Percentiles rank a stretch among this genome's conserved stretches.
Evolutionary conservation across 2,888 invertebrate genomes (phyloP).

Genomic region (Lithophane socia): DNA sequence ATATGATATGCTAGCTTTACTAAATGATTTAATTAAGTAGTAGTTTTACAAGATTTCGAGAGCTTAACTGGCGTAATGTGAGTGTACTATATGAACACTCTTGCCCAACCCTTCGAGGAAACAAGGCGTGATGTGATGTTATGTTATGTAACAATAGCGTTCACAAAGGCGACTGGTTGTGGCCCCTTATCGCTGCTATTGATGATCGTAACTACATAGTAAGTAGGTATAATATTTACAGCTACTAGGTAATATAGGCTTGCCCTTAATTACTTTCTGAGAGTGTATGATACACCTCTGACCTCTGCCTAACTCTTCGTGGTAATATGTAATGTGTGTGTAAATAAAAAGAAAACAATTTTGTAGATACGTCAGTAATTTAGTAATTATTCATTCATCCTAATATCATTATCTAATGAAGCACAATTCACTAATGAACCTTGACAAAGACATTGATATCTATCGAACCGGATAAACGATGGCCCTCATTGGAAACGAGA

Average conservation of each 20-base stretch:
- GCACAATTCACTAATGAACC: slow-evolving; percentile 20
- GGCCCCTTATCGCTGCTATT: background rate
- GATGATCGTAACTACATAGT: background rate
- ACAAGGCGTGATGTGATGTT: no score
- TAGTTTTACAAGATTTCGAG: background rate
- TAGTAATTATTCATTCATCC: slow-evolving; percentile 3
- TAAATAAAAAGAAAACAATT: slow-evolving; percentile 3
- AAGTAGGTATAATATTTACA: background rate
- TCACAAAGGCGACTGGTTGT: background rate
- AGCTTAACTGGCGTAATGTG: background rate
- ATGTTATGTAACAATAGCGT: no score
- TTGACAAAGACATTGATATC: slow-evolving; percentile 33
- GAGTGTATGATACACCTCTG: no score
- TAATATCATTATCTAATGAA: background rate
- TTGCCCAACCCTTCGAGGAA: no score
- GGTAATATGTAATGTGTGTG: no score
- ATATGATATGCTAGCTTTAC: background rate
- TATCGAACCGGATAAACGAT: slow-evolving; percentile 41
- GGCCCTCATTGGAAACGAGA: slow-evolving; percentile 24
- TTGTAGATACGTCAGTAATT: background rate
- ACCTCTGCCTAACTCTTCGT: no score
- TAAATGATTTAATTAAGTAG: background rate
- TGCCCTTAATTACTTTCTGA: no score
- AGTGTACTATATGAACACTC: no score
- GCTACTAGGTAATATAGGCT: background rate